These are phyloP conservation scores for Euschistus heros DNA, from an alignment of 1,140 invertebrate genomes.

Conservation along the genomic window DNA sequence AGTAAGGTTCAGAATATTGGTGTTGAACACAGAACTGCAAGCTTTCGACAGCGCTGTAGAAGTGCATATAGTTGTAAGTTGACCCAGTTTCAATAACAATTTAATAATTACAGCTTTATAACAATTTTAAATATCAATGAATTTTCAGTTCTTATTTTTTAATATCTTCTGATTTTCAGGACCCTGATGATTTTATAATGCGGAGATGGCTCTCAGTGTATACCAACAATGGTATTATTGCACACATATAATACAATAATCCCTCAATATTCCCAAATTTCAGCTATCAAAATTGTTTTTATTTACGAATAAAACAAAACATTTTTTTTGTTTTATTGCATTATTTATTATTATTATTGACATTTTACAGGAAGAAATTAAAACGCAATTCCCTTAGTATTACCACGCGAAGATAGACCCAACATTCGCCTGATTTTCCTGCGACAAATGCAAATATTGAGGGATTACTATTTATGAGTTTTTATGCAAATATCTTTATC, in stretches of 20 bases:
- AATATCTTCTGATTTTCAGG: conserved; percentile 32
- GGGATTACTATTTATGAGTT: neutral
- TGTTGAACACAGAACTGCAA: conserved; percentile 39
- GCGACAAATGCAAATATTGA: neutral
- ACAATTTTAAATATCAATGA: neutral
- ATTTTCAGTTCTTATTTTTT: neutral
- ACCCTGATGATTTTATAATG: conserved; percentile 41
- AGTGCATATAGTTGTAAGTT: conserved; percentile 39
- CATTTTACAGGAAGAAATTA: neutral
- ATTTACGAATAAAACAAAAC: neutral
- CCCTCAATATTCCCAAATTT: neutral
- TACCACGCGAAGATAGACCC: neutral
- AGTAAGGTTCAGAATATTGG: conserved; percentile 40
- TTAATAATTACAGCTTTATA: neutral
- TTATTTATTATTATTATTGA: neutral
- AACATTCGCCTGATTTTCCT: neutral
- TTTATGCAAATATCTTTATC: neutral
- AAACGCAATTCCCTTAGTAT: neutral
- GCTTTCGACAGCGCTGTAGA: conserved; percentile 41
- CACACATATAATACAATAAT: conserved; percentile 1
- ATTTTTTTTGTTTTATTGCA: neutral
- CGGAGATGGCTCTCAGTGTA: conserved; percentile 40
- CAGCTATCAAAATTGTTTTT: neutral
- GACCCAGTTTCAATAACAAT: neutral
- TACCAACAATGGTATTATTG: conserved; percentile 36